Conservation (phyloP, 2,888 invertebrate species). For the Strigamia crassipes region DNA sequence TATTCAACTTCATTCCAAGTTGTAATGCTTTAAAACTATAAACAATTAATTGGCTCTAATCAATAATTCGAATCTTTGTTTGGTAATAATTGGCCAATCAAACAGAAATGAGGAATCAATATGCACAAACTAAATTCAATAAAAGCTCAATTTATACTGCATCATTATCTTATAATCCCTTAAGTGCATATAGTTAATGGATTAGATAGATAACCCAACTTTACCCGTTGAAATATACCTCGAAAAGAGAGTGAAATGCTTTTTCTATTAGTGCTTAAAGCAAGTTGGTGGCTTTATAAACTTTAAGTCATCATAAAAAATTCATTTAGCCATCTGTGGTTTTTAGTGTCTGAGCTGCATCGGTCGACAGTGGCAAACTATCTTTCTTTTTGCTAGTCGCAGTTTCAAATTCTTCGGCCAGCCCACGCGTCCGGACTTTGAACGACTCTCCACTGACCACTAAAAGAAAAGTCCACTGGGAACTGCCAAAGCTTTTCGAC, state of each 20-base stretch:
- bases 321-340: constrained; percentile 40
- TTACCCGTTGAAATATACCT: neutral
- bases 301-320: constrained; percentile 13
- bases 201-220: neutral
- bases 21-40: neutral
- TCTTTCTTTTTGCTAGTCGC: constrained; percentile 11
- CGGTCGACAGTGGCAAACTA: constrained; percentile 6
- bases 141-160: neutral
- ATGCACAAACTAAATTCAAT: neutral
- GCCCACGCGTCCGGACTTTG: constrained; percentile 22
- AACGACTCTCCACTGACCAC: constrained; percentile 35
- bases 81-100: neutral
- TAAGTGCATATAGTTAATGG: neutral
- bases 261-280: constrained; percentile 20
- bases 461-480: constrained; percentile 34
- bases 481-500: constrained; percentile 35
- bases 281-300: constrained; percentile 15
- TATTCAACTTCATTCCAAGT: too few relatives aligned
- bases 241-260: neutral
- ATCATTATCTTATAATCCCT: neutral
- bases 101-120: neutral
- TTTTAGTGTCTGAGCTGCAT: constrained; percentile 37
- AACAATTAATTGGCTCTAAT: neutral
- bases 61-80: neutral
- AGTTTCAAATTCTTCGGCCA: constrained; percentile 34